Evolutionary conservation across 2,888 invertebrate genomes (phyloP), one percentile per base, ranked within the genome.

Genomic region (Crossocerus cetratus): DNA sequence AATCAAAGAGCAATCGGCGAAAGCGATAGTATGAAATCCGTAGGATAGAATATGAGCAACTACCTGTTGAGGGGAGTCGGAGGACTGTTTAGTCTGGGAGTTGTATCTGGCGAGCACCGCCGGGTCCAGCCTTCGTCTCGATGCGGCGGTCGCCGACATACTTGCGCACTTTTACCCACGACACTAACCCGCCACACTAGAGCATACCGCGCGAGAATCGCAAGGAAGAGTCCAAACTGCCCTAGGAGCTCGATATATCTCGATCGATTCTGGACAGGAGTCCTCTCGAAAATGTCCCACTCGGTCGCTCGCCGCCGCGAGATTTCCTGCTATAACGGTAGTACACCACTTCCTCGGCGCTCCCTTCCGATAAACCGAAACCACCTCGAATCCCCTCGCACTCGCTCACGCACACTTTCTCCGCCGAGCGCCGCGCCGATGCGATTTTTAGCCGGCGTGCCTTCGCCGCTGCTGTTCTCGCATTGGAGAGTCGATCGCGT

Each of bases 51-150:
- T 32, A 32, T 32, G 45, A 3, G 74, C 72, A 68, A 69, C 79
- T 86, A 85, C 84, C 86, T 86, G 81, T 76, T 83, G 77, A 69
- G 81, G 63, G 45, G 78, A 65, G 59, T 76, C 80, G 72, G 71
- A 75, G 72, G 71, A 8, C 8, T 32, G 32, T 32, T 32, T 32
- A 68, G 73, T 77, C 58, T 72, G 79, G 64, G 61, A 62, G 77
- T 83, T 81, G 74, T 86, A 84, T 67, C 76, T 83, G 72, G 88
- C 88, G 65, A 88, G 83, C 44, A 88, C 76, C 54, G 84, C 78
- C 57, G 88, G 86, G 70, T 84, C 81, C 55, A 88, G 78, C 4
- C 88, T 86, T 32, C 87, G 86, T 76, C 86, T 84, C 53, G 84
- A 71, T 57, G 80, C 70, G 32, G 76, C 64, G 58, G 86, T 80